Evolutionary conservation across 1,140 invertebrate species (phyloP), one percentile per base, ranked within the genome.

Genomic region (Pectinophora gossypiella): DNA sequence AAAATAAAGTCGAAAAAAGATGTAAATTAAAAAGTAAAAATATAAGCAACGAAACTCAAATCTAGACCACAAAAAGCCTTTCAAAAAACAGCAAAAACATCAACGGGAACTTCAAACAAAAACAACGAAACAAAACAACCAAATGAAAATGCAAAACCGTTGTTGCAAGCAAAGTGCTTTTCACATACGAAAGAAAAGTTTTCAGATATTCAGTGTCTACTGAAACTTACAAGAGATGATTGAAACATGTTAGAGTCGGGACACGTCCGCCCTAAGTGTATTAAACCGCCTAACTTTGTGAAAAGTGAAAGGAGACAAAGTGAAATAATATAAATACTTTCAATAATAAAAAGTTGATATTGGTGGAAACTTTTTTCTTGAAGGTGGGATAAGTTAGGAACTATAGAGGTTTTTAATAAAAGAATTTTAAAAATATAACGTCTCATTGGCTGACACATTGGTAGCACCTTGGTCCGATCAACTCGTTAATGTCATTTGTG

Each of bases 281-380:
- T 85, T 85, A 83, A 82, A 76, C 72, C 64, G 69, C 54, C 60
- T 58, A 79, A 83, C 71, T 83, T 83, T 60, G 27, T 61, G 61
- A 76, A 77, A 83, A 79, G 57, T 74, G 61, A 74, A 76, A 77
- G 72, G 65, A 69, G 73, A 74, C 76, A 76, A 80, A 75, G 64
- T 76, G 66, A 83, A 79, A 86, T 86, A 86, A 86, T 81, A 86
- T 84, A 84, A 81, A 81, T 86, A 84, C 77, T 82, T 82, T 78
- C 71, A 78, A 83, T 85, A 78, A 83, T 80, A 82, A 83, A 85
- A 85, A 85, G 68, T 82, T 81, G 64, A 71, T 76, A 76, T 81
- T 77, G 72, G 60, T 48, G 54, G 54, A 67, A 69, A 63, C 68
- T 70, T 64, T 65, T 48, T 35, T 13, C 18, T 52, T 54, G 46